phyloP scores from a whole-genome alignment of 2,797 vertebrate genomes.

The Notoglanidium macrostoma region DNA sequence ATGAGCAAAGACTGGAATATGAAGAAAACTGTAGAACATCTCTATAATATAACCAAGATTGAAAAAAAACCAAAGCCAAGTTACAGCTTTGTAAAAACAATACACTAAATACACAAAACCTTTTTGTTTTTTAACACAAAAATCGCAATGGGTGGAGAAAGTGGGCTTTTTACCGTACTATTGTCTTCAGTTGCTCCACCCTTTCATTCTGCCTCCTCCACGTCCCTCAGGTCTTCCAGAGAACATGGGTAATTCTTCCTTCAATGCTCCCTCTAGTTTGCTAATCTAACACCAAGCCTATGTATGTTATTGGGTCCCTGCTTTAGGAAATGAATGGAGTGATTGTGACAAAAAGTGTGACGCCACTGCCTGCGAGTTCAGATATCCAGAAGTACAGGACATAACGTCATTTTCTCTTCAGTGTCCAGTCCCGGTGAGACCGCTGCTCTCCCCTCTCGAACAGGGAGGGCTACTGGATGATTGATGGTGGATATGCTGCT shows the following conservation, averaged over 20 bases:
- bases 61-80: not conserved
- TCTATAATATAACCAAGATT: not conserved
- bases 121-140: not conserved
- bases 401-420: not conserved
- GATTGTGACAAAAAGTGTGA: not conserved
- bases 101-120: not conserved
- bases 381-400: not conserved
- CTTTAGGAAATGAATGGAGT: not conserved
- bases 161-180: not conserved
- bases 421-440: not conserved
- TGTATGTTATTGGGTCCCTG: not conserved
- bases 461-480: not conserved
- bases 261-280: not conserved
- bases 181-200: not conserved
- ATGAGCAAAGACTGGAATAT: not conserved
- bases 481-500: not conserved
- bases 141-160: not conserved
- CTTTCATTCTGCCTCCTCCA: not conserved
- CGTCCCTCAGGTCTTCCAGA: not conserved
- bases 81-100: not conserved
- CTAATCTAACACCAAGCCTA: not conserved
- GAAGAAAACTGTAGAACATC: not conserved
- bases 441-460: not conserved
- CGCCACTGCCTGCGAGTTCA: not conserved
- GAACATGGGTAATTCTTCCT: not conserved